Evolutionary conservation across 2,113 vertebrate species (phyloP).

Genomic region (Entomyzon cyanotis): DNA sequence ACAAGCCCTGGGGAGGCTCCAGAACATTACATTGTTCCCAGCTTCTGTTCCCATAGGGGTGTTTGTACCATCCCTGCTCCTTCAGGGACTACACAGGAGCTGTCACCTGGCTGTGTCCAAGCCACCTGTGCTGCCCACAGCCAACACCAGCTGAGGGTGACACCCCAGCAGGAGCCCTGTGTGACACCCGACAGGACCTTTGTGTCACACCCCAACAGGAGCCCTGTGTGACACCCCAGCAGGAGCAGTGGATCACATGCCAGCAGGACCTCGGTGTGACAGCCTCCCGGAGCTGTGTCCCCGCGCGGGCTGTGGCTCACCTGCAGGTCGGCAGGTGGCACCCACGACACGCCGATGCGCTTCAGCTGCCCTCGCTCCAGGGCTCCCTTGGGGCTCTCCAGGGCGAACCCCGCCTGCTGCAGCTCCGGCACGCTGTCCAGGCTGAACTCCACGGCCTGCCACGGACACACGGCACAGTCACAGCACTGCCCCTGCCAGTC

Average conservation of each 20-base stretch:
- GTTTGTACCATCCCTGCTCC: not conserved
- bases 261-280: not conserved
- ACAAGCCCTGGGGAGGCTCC: not conserved
- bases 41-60: not conserved
- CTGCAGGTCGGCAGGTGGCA: conserved; percentile 72
- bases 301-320: conserved; percentile 63
- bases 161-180: accelerated
- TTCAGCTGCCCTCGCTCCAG: conserved; percentile 71
- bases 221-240: accelerated
- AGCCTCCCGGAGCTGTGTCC: too few relatives aligned
- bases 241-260: not conserved
- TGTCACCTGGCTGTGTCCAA: not conserved
- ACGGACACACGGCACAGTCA: not conserved
- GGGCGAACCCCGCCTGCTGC: not conserved
- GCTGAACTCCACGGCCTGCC: not conserved
- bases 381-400: not conserved
- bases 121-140: not conserved
- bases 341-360: conserved; percentile 82
- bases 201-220: not conserved
- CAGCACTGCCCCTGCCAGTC: too few relatives aligned
- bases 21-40: not conserved
- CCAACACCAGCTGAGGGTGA: not conserved
- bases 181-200: accelerated
- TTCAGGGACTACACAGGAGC: not conserved
- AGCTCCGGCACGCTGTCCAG: not conserved